Base-by-base conservation (phyloP, 2,797 vertebrate species). In the Macropodus opercularis region DNA sequence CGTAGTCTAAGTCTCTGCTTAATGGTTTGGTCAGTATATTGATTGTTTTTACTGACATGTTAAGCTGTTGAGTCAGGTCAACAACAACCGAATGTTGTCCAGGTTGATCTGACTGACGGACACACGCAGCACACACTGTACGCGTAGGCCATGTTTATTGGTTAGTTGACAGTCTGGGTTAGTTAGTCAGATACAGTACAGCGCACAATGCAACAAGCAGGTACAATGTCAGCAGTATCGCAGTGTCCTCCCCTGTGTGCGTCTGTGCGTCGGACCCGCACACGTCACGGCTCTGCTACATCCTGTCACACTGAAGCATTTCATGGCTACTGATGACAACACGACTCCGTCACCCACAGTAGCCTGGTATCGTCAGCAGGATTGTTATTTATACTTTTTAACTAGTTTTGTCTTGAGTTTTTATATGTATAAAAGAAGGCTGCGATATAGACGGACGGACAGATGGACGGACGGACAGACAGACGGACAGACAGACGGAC, bases 121-220 rank as follows among this genome's bases (percentile, higher is more conserved):
- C n/a, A n/a, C n/a, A n/a, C n/a, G n/a, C n/a, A n/a, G n/a, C n/a
- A n/a, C n/a, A n/a, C n/a, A n/a, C n/a, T n/a, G n/a, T n/a, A 84
- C 79, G 81, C 75, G 54, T 83, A 66, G 71, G 77, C 77, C 64
- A 81, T 81, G 82, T 90, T 87, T 90, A 85, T 92, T 85, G 52
- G 75, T 91, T 90, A 85, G 80, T 85, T 56, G 72, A 77, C 71
- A 83, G 80, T 72, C 66, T 74, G 74, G 75, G 85, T 90, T 87
- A 86, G 84, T 89, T 88, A 41, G 50, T 81, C 59, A 58, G 73
- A 73, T 85, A 87, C 83, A 89, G 74, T 62, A 86, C 82, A 90
- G 85, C 71, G 79, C 80, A 91, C 79, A 75, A 91, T 75, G 86
- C 89, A 87, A 86, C 84, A 90, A 91, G 89, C 90, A 89, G 81